phyloP scores from a whole-genome alignment of 2,888 invertebrate genomes.

The Coelogynopora nodosa region DNA sequence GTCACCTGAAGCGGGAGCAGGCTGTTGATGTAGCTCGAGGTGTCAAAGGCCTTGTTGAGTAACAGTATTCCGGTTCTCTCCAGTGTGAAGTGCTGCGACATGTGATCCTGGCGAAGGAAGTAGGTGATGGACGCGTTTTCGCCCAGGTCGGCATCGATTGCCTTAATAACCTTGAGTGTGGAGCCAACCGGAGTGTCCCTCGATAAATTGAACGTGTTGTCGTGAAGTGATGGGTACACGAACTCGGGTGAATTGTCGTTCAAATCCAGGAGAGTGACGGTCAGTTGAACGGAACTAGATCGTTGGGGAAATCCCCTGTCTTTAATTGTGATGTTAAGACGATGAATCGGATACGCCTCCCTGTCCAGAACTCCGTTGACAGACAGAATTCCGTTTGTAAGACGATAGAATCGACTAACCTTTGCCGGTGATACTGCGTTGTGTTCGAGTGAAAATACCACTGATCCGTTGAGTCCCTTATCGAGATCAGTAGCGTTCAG shows the following conservation, averaged over 20 bases:
- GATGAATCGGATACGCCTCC: constrained; percentile 34
- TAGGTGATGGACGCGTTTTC: constrained; percentile 21
- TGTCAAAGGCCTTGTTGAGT: not conserved
- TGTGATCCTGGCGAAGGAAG: not conserved
- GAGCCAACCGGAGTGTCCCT: constrained; percentile 15
- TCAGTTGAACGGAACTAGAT: constrained; percentile 36
- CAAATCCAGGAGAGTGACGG: constrained; percentile 33
- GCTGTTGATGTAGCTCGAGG: constrained; percentile 14
- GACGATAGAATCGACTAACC: constrained; percentile 13
- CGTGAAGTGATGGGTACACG: constrained; percentile 11
- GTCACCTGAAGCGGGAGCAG: not conserved
- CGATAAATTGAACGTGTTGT: constrained; percentile 32
- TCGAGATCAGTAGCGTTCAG: constrained; percentile 37
- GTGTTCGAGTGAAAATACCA: not conserved
- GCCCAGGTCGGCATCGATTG: constrained; percentile 7
- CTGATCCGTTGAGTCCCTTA: constrained; percentile 17
- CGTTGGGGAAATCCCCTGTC: constrained; percentile 27
- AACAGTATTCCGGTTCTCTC: not conserved
- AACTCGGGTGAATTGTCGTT: constrained; percentile 36
- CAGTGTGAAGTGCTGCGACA: constrained; percentile 4
- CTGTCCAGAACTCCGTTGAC: constrained; percentile 37
- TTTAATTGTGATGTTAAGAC: constrained; percentile 3
- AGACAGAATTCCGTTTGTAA: constrained; percentile 26
- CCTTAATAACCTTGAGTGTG: constrained; percentile 35
- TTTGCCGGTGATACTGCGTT: not conserved